Base-by-base conservation (phyloP, 2,888 invertebrate genomes). In the Flexamia atlantica region DNA sequence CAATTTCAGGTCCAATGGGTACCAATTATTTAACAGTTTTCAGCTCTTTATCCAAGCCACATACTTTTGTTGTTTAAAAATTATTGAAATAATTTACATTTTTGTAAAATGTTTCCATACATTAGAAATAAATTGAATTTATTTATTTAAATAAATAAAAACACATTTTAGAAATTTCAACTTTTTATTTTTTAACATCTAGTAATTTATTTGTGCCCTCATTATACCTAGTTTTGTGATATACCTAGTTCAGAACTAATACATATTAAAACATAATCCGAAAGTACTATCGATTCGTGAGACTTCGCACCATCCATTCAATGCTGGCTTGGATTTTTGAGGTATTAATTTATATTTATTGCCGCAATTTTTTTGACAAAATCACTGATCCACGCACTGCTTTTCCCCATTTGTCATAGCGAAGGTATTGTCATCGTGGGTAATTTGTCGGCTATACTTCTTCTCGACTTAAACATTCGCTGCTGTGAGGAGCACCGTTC, bases 331-430 rank as follows among this genome's bases (percentile, higher is more conserved):
- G 79, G 79, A 57, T 42, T 17, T 60, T 7, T 53, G 79, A 79
- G 50, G 28, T 57, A 28, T 79, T 57, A 79, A 32, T n/a, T 32
- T 79, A 57, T 57, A 79, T 57, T 79, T 76, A 76, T 79, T 30
- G 53, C 79, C 79, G 79, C 9, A 64, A 14, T 64, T 64, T 50
- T 17, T n/a, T n/a, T 14, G 5, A 76, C 76, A 76, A 79, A 60
- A 30, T 74, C 72, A 84, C 84, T 84, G 81, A 84, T 84, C 74
- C 81, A 64, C 64, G 81, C 82, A 85, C 85, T 87, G 87, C 86
- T 87, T 87, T 86, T 87, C 86, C 86, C 88, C 88, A 87, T 86
- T 85, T 86, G 85, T 87, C 87, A 85, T 87, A 88, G 88, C 88
- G 86, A 88, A 87, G 87, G 87, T 87, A 87, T 87, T 86, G 86